phyloP scores from a whole-genome alignment of 2,888 invertebrate species.

The Melinopterus prodromus region DNA sequence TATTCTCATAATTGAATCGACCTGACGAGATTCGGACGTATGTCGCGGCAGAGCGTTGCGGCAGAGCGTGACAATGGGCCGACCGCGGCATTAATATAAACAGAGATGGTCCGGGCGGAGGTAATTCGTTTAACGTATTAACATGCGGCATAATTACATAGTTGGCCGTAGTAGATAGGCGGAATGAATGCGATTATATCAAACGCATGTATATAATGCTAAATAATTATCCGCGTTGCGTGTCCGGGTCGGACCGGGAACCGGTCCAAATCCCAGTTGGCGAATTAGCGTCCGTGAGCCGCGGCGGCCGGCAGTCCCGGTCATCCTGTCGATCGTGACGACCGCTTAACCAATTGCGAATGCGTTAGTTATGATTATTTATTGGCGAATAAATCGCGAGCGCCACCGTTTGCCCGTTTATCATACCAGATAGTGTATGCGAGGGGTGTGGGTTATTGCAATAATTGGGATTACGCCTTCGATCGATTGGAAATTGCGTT shows the following conservation, averaged over 20 bases:
- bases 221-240: conserved; percentile 59
- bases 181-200: conserved; percentile 56
- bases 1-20: not conserved
- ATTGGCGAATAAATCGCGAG: conserved; percentile 30
- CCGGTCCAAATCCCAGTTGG: conserved; percentile 51
- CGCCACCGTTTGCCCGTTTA: not conserved
- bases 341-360: conserved; percentile 55
- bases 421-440: not conserved
- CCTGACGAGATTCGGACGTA: conserved; percentile 6
- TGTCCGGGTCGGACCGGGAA: conserved; percentile 42
- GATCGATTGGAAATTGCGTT: too few relatives aligned
- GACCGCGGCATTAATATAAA: conserved; percentile 45
- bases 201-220: conserved; percentile 55
- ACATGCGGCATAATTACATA: conserved; percentile 52
- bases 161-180: conserved; percentile 48
- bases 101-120: conserved; percentile 38
- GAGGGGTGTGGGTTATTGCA: not conserved
- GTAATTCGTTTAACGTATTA: conserved; percentile 53
- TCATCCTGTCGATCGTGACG: conserved; percentile 57
- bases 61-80: conserved; percentile 40
- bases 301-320: conserved; percentile 46
- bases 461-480: not conserved
- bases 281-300: conserved; percentile 56
- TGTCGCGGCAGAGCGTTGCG: conserved; percentile 32
- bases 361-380: conserved; percentile 40